These are phyloP conservation scores for Spicauda simplicius DNA, from an alignment of 2,888 invertebrate species.

Conservation along the genomic window DNA sequence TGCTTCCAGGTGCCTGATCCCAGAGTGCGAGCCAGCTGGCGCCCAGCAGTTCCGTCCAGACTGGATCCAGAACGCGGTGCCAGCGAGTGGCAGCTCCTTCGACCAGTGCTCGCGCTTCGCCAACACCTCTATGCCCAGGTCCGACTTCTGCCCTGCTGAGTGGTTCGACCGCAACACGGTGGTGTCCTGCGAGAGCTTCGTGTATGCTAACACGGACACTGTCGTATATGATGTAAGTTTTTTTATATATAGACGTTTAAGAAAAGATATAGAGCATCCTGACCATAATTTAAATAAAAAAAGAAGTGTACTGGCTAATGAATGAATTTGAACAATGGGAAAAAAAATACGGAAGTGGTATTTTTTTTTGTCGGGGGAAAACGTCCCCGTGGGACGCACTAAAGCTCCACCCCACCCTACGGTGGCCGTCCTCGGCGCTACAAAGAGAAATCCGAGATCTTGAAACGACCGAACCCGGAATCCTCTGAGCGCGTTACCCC, in stretches of 20 bases:
- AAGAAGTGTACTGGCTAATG: too few species aligned
- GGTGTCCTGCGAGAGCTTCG: conserved; percentile 55
- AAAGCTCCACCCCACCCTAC: too few species aligned
- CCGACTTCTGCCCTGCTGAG: conserved; percentile 53
- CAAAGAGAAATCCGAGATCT: too few species aligned
- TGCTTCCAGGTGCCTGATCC: conserved; percentile 58
- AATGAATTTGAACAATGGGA: too few species aligned
- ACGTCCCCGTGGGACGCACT: too few species aligned
- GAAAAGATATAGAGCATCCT: too few species aligned
- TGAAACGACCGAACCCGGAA: too few species aligned
- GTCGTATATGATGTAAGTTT: conserved; percentile 70
- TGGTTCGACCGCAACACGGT: conserved; percentile 54
- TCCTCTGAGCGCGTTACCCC: too few species aligned
- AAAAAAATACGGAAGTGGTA: too few species aligned
- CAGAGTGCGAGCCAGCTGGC: conserved; percentile 56
- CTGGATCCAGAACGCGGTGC: conserved; percentile 78
- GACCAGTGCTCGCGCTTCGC: conserved; percentile 76
- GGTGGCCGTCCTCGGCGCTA: too few species aligned
- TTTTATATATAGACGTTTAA: not conserved
- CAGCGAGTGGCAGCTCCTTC: conserved; percentile 54
- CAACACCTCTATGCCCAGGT: conserved; percentile 19
- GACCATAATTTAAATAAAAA: too few species aligned
- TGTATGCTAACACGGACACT: conserved; percentile 62
- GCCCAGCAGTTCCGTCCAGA: conserved; percentile 58
- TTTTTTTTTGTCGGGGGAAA: too few species aligned